Base-by-base conservation (phyloP, 2,797 vertebrate genomes). In the Epinephelus awoara region DNA sequence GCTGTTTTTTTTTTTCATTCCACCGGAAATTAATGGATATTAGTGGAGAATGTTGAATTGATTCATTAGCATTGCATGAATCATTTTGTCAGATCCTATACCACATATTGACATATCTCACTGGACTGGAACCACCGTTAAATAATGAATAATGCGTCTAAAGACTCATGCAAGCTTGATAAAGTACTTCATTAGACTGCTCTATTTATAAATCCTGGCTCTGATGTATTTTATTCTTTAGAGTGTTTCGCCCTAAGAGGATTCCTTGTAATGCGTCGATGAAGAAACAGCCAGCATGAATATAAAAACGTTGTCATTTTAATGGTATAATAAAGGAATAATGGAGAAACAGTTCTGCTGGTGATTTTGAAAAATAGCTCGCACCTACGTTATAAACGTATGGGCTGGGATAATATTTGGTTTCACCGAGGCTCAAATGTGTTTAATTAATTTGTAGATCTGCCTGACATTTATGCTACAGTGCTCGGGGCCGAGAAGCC, bases 71-170 rank as follows among this genome's bases (percentile, higher is more conserved):
- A 34, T 87, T 67, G 84, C 80, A 88, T 92, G 84, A 91, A 89
- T 92, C 88, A 91, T 80, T 89, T 87, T 90, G 84, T 89, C 90
- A 94, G 77, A 84, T 82, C 63, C 77, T 76, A 47, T 82, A 56
- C 59, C 76, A 69, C 77, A 71, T 91, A 93, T 93, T 91, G 89
- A 90, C 86, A 87, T 79, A 86, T 87, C 76, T 87, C 75, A 75
- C 72, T 86, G 82, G 84, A 90, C 70, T 85, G 77, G 85, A 88
- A 85, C 76, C 71, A 46, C 40, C 25, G 34, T 79, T 89, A 77
- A 91, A 91, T 90, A 92, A 93, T 93, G 91, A 93, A 91, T 92
- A 91, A 84, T 84, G 68, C 34, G 67, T 89, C 86, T 74, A 29
- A 77, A 79, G 74, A 65, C 79, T 88, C 63, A 42, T 51, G 67